phyloP scores from a whole-genome alignment of 2,797 vertebrate species.

The Acropternis orthonyx region DNA sequence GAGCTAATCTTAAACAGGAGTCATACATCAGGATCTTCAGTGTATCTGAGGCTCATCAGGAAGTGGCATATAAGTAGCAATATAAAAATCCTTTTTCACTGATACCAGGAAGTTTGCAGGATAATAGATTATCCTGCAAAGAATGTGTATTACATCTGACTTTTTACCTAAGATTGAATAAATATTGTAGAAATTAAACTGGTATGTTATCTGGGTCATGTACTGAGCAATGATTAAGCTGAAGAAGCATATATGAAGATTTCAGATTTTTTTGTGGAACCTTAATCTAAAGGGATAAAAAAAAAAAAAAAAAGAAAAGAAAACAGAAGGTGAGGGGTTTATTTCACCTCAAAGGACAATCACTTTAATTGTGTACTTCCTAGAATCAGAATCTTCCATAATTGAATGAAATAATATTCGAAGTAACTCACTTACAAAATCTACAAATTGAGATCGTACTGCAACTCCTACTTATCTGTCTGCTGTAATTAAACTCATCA shows the following conservation, averaged over 20 bases:
- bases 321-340: not conserved
- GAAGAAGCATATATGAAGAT: not conserved
- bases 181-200: not conserved
- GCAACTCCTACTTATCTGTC: not conserved
- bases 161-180: not conserved
- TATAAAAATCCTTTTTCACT: not conserved
- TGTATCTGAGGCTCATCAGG: not conserved
- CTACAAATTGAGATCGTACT: not conserved
- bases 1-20: constrained; percentile 1
- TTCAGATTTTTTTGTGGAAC: not conserved
- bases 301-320: not conserved
- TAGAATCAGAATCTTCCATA: not conserved
- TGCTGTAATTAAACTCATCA: not conserved
- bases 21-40: not conserved
- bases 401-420: not conserved
- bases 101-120: not conserved
- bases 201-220: not conserved
- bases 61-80: not conserved
- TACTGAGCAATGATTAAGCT: not conserved
- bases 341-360: not conserved
- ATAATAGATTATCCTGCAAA: not conserved
- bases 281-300: not conserved
- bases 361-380: not conserved
- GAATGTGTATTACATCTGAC: not conserved
- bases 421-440: not conserved